Percentiles rank a stretch among this genome's conserved stretches.
Conservation (phyloP, 2,113 vertebrate genomes). For the Donacobius atricapilla region DNA sequence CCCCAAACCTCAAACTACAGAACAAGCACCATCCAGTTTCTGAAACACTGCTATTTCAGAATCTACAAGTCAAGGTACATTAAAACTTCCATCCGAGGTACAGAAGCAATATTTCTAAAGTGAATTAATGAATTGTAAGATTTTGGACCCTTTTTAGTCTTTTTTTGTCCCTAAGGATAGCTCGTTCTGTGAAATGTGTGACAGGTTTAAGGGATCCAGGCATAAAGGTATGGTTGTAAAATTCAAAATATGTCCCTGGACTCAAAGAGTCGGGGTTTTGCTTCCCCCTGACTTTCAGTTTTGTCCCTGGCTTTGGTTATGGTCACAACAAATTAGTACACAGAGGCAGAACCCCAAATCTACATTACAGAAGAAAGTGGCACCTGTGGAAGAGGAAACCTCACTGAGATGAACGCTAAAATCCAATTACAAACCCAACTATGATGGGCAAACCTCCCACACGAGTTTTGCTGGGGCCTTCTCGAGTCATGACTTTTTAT, state of each 20-base stretch:
- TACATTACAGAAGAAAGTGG: neutral
- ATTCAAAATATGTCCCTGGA: neutral
- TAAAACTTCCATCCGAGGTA: neutral
- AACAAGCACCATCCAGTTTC: neutral
- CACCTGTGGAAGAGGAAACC: neutral
- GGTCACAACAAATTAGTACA: neutral
- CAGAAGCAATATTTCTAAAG: neutral
- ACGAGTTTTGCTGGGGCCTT: neutral
- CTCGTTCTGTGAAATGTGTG: neutral
- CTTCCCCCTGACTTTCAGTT: neutral
- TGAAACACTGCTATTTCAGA: neutral
- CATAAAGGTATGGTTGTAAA: neutral
- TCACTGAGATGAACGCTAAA: neutral
- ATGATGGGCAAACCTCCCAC: neutral
- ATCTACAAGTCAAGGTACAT: neutral
- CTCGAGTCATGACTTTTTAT: neutral
- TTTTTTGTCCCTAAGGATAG: neutral
- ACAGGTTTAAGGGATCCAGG: neutral
- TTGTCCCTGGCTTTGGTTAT: neutral
- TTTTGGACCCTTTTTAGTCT: neutral
- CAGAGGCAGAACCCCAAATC: neutral
- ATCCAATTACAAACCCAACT: neutral
- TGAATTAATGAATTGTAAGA: accelerated
- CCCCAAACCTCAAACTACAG: neutral
- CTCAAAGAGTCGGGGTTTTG: neutral